Evolutionary conservation across 2,113 vertebrate species (phyloP).

Genomic region (human (Homo sapiens)): DNA sequence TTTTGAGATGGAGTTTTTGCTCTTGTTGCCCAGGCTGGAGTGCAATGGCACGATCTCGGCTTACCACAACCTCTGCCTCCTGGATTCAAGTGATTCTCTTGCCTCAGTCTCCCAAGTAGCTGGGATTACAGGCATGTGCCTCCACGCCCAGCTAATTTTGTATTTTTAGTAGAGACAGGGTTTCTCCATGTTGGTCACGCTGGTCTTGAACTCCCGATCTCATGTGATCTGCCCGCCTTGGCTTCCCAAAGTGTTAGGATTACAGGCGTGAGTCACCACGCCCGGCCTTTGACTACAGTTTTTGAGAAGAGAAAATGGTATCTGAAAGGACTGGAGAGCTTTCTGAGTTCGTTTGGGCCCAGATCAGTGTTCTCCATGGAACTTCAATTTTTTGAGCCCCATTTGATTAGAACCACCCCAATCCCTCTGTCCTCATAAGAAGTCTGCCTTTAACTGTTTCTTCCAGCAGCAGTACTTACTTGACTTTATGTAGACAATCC

Average conservation of each 20-base stretch:
- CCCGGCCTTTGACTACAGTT: neutral
- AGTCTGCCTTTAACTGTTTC: slow-evolving; percentile 36
- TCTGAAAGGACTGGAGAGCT: neutral
- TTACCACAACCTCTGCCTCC: fast-evolving
- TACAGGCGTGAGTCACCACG: too few species aligned
- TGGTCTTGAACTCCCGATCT: too few species aligned
- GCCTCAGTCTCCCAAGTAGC: too few species aligned
- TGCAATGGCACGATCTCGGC: too few species aligned
- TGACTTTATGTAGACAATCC: slow-evolving; percentile 44
- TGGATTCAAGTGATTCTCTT: too few species aligned
- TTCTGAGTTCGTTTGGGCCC: neutral
- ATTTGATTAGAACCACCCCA: neutral
- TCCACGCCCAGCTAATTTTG: too few species aligned
- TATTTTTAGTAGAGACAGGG: too few species aligned
- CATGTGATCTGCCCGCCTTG: fast-evolving
- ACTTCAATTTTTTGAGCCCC: neutral
- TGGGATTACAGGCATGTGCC: too few species aligned
- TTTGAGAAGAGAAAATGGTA: neutral
- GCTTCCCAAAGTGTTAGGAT: too few species aligned
- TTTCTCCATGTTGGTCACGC: too few species aligned
- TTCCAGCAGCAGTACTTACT: neutral
- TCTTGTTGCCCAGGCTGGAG: too few species aligned
- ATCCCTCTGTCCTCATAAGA: slow-evolving; percentile 5
- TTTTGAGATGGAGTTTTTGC: too few species aligned
- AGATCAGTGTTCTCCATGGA: neutral